A percentile compares a stretch with the other conserved stretches of the same genome.
phyloP scores from a whole-genome alignment of 2,113 vertebrate species.

The Chaenocephalus aceratus region DNA sequence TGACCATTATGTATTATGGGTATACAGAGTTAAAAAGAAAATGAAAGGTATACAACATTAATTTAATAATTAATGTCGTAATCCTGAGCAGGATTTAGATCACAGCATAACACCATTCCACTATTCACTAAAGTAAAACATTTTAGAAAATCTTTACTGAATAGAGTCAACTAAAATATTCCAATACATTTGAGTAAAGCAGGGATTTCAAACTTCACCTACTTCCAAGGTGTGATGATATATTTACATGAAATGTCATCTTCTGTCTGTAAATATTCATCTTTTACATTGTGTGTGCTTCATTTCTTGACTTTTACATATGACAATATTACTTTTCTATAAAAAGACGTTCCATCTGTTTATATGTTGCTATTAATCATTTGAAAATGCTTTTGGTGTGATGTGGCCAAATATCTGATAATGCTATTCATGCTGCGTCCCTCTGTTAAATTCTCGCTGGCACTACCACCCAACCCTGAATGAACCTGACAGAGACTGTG shows the following conservation, averaged over 20 bases:
- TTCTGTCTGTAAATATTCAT: background rate
- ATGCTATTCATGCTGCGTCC: background rate
- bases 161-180: background rate
- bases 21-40: background rate
- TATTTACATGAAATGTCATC: background rate
- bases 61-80: no score
- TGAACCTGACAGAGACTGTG: conserved; percentile 11
- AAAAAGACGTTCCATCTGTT: background rate
- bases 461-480: background rate
- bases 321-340: background rate
- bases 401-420: background rate
- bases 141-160: background rate
- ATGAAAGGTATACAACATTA: no score
- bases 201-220: no score
- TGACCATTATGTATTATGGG: background rate
- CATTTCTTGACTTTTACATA: background rate
- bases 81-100: background rate
- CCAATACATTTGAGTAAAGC: background rate
- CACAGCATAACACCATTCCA: background rate
- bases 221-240: no score
- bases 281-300: background rate
- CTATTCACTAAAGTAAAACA: background rate
- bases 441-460: background rate
- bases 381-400: background rate
- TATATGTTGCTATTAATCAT: background rate